Evolutionary conservation across 2,888 invertebrate species (phyloP).

Genomic region (Caenorhabditis angaria): DNA sequence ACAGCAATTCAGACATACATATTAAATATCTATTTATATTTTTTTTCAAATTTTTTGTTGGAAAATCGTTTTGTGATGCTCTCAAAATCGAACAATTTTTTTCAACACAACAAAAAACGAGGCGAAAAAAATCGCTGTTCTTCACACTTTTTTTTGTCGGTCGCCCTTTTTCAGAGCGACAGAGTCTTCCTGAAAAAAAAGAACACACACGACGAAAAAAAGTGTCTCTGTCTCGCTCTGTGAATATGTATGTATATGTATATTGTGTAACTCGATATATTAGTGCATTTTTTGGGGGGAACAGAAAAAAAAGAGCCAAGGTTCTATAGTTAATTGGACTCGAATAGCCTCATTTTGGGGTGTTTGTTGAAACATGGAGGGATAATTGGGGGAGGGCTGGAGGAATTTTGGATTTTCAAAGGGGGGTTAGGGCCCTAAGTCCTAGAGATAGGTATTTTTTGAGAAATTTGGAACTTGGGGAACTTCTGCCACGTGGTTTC

Average conservation of each 20-base stretch:
- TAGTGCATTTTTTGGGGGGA: neutral
- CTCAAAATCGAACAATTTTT: neutral
- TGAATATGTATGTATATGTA: neutral
- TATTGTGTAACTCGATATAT: neutral
- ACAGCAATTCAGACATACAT: too few relatives aligned
- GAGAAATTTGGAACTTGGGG: too few relatives aligned
- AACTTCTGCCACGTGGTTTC: too few relatives aligned
- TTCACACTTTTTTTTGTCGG: too few relatives aligned
- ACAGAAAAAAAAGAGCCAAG: too few relatives aligned
- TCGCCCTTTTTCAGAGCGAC: too few relatives aligned
- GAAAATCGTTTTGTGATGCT: neutral
- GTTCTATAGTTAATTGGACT: neutral
- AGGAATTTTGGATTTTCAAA: slow-evolving; percentile 8
- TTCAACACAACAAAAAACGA: neutral
- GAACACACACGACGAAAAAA: slow-evolving; percentile 4
- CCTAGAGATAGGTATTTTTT: too few relatives aligned
- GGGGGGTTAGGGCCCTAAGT: too few relatives aligned
- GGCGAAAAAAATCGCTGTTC: neutral
- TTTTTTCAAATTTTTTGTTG: neutral
- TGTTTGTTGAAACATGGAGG: neutral
- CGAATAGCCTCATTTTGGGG: neutral
- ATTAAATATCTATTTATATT: too few relatives aligned
- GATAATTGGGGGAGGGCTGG: slow-evolving; percentile 2
- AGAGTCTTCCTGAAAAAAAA: neutral
- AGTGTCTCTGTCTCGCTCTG: too few relatives aligned